These are phyloP conservation scores for Malurus elegans DNA, from an alignment of 2,113 vertebrate genomes.

Conservation along the genomic window DNA sequence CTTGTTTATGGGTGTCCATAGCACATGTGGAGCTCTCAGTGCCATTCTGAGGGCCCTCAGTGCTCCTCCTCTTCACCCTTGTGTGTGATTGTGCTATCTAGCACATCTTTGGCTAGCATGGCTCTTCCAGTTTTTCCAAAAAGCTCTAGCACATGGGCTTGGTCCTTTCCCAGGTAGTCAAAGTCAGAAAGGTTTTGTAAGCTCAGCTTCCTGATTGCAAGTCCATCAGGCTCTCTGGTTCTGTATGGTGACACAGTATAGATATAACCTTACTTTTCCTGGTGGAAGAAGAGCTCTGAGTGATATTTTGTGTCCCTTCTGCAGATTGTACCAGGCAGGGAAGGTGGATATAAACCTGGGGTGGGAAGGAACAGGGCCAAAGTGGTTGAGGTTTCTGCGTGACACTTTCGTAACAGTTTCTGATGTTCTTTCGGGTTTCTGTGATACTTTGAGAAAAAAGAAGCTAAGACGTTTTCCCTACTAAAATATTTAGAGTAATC, in stretches of 20 bases:
- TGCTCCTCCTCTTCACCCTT: neutral
- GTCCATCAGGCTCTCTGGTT: neutral
- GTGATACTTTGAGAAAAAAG: neutral
- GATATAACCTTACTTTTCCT: neutral
- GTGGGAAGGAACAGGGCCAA: neutral
- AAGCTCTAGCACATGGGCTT: neutral
- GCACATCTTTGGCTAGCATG: neutral
- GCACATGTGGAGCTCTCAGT: fast-evolving
- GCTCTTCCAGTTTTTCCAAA: neutral
- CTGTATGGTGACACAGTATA: neutral
- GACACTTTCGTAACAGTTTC: neutral
- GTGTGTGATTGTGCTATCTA: fast-evolving
- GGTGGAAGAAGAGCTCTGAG: neutral
- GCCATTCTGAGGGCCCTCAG: neutral
- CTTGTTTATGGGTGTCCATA: neutral
- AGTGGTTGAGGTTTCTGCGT: neutral
- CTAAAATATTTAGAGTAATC: neutral
- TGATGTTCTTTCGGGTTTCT: neutral
- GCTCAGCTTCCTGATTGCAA: neutral
- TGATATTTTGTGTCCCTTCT: neutral
- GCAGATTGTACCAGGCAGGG: neutral
- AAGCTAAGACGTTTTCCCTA: neutral
- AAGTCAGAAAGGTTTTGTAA: neutral
- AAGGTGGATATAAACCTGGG: neutral
- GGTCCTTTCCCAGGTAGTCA: neutral